These are phyloP conservation scores for Plecotus auritus DNA, from an alignment of 2,113 vertebrate species.

Conservation along the genomic window DNA sequence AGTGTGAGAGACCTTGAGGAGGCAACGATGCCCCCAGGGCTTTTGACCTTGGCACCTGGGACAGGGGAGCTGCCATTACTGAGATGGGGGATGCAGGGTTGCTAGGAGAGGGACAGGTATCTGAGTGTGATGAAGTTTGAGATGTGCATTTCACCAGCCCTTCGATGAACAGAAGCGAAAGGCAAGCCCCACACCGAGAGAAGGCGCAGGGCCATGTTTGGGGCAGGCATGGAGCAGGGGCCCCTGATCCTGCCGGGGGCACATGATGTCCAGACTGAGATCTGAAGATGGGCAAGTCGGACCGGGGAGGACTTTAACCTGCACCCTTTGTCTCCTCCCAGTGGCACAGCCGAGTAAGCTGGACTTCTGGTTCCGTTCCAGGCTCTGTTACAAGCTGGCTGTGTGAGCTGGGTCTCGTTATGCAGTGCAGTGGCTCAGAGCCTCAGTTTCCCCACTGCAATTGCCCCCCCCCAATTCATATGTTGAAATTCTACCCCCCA, in stretches of 20 bases:
- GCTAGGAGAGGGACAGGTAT: too few species aligned
- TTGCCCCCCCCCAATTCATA: neutral
- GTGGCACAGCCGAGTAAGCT: neutral
- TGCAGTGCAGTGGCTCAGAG: neutral
- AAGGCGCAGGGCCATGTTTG: accelerated
- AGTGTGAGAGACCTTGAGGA: neutral
- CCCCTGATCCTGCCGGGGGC: neutral
- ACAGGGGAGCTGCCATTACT: too few species aligned
- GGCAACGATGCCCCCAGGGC: neutral
- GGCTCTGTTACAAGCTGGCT: neutral
- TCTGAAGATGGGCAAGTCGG: neutral
- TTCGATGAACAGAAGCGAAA: neutral
- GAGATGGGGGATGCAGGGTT: neutral
- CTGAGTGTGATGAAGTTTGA: neutral
- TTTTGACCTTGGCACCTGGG: neutral
- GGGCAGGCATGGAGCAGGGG: neutral
- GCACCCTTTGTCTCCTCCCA: neutral
- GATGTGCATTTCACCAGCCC: neutral
- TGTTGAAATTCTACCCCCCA: neutral
- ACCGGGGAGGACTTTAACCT: neutral
- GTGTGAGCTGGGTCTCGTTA: neutral
- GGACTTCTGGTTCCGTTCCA: neutral
- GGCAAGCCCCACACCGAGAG: accelerated
- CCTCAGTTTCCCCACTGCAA: neutral
- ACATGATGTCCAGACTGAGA: neutral